phyloP scores from a whole-genome alignment of 2,797 vertebrate species.

The Sebastes matsubarae region DNA sequence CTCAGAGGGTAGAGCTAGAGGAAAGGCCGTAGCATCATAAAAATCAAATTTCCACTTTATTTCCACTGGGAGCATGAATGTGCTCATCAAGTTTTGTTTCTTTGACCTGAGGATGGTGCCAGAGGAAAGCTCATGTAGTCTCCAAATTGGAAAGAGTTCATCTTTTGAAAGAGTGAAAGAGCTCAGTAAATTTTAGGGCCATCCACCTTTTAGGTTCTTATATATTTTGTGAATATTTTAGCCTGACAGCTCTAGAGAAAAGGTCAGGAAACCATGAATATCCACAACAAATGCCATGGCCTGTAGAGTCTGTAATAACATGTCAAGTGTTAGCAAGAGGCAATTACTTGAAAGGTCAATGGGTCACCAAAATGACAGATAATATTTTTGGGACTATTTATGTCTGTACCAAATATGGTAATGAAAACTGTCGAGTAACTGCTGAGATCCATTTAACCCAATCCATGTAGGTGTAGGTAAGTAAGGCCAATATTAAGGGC shows the following conservation, averaged over 20 bases:
- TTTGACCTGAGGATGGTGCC: slow-evolving; percentile 5
- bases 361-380: not conserved
- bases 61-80: not conserved
- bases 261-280: not conserved
- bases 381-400: not conserved
- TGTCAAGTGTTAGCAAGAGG: not conserved
- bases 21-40: not conserved
- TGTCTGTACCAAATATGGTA: not conserved
- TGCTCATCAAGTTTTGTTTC: not conserved
- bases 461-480: not conserved
- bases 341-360: not conserved
- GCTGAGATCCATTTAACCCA: not conserved
- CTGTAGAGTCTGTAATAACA: not conserved
- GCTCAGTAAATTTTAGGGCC: not conserved
- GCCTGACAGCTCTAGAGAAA: not conserved
- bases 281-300: not conserved
- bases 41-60: slow-evolving; percentile 18
- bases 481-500: not conserved
- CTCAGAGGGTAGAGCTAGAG: not conserved
- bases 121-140: not conserved
- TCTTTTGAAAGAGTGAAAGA: not conserved
- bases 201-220: not conserved
- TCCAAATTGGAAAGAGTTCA: not conserved
- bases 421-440: not conserved
- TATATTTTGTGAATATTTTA: not conserved